Base-by-base conservation (phyloP, 2,797 vertebrate species). In the Delichon dasypus region DNA sequence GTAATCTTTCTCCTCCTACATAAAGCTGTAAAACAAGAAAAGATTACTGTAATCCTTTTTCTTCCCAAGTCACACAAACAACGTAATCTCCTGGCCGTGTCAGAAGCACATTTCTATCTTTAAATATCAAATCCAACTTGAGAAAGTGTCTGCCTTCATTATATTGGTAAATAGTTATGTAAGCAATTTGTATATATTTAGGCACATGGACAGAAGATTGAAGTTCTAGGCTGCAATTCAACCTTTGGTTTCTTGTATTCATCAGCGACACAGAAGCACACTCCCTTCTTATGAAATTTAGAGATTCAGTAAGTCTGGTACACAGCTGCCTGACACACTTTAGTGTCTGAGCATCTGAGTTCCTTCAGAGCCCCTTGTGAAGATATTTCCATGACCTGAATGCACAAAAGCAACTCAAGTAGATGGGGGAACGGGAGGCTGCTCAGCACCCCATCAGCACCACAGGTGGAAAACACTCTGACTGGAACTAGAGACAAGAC, bases 41-140 rank as follows among this genome's bases (percentile, higher is more conserved):
- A 95, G 72, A 97, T 92, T 85, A 93, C 45, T 44, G 38, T 82
- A 96, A 96, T 94, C 72, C 77, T 92, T 87, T 94, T 94, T 89
- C 66, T 89, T 94, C 84, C 74, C 34, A 4, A 72, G 82, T 76
- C 86, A 94, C 61, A 82, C 64, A 57, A 85, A 73, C 54, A 62
- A 27, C 71, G 30, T 79, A 91, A 97, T 95, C 88, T 95, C 85
- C 64, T 85, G 61, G n/a, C 79, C 79, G 36, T 57, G 79, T 89
- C 94, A 85, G 81, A 84, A 85, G 51, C 11, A 81, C 92, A 96
- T 85, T 86, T 76, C 60, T 89, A 58, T 47, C 68, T 68, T 50
- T 80, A 87, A 93, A 85, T 65, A 83, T 76, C 75, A 94, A 92
- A 60, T 36, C 79, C 30, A 75, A 92, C n/a, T 64, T 60, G 70